Conservation (phyloP, 2,888 invertebrate species). For the Xylota segnis region DNA sequence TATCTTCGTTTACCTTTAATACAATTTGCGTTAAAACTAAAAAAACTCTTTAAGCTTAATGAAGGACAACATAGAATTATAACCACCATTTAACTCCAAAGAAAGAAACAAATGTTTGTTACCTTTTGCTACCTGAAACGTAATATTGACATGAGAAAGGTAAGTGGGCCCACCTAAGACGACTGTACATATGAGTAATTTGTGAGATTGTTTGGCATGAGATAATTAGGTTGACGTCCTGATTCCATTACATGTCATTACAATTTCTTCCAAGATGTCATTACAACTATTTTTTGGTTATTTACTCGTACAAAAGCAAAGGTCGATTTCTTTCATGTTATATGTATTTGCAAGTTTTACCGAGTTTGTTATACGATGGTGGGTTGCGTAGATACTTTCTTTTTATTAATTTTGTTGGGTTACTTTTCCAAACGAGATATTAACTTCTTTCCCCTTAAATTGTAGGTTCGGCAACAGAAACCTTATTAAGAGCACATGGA, state of each 20-base stretch:
- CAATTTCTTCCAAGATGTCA: slow-evolving; percentile 1
- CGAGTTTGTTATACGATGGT: neutral
- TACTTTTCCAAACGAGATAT: neutral
- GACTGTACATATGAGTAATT: neutral
- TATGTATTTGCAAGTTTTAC: neutral
- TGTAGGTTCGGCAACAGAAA: neutral
- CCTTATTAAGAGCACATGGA: slow-evolving; percentile 11
- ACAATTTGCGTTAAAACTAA: too few relatives aligned
- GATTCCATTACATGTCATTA: slow-evolving; percentile 7
- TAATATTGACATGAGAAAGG: neutral
- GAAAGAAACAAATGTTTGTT: neutral
- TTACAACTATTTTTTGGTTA: slow-evolving; percentile 1
- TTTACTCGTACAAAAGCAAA: neutral
- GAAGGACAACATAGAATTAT: neutral
- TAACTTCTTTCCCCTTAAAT: neutral
- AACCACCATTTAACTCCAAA: neutral
- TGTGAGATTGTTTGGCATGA: neutral
- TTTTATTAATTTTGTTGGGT: neutral
- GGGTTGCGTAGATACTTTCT: neutral
- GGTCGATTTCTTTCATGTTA: neutral
- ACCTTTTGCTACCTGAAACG: neutral
- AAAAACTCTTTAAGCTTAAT: too few relatives aligned
- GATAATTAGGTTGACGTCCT: neutral
- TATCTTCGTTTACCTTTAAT: too few relatives aligned
- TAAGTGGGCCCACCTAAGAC: neutral